A percentile compares a stretch with the other conserved stretches of the same genome.
phyloP scores from a whole-genome alignment of 2,797 vertebrate species.

The Brachymystax lenok region DNA sequence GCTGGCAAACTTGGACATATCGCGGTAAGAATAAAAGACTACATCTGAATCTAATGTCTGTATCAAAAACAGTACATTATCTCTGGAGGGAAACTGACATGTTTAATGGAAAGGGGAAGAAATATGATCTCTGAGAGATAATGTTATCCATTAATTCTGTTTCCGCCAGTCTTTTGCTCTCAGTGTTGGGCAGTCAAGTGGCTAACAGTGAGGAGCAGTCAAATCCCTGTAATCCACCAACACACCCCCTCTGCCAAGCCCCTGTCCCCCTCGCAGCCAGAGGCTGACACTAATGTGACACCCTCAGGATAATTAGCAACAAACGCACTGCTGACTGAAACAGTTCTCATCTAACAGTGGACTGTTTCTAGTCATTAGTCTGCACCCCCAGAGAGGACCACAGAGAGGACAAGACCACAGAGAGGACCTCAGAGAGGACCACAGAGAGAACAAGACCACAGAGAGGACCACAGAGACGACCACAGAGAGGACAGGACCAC shows the following conservation, averaged over 20 bases:
- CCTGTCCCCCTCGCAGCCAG: conserved; percentile 86
- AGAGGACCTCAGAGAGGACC: conserved; percentile 4
- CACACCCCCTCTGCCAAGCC: conserved; percentile 69
- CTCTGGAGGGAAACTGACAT: conserved; percentile 11
- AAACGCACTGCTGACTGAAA: conserved; percentile 97
- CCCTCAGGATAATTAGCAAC: conserved; percentile 99
- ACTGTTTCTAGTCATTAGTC: conserved; percentile 94
- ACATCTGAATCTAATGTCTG: not conserved
- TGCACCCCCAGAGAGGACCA: conserved; percentile 70
- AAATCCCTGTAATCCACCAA: conserved; percentile 22
- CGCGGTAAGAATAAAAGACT: conserved; percentile 9
- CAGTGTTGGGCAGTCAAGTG: conserved; percentile 45
- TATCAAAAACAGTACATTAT: not conserved
- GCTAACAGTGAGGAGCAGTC: conserved; percentile 54
- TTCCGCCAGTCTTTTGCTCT: not conserved
- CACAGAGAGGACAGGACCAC: too few species aligned
- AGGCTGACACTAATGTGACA: conserved; percentile 98
- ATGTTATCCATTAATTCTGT: not conserved
- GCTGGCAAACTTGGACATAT: conserved; percentile 32
- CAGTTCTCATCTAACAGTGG: conserved; percentile 93
- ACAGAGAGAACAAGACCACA: too few species aligned
- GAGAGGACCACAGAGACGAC: too few species aligned
- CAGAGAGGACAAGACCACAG: conserved; percentile 44
- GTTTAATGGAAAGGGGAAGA: not conserved
- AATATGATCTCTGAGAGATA: not conserved